Conservation (phyloP, 1,140 invertebrate species). For the Condylostylus longicornis region DNA sequence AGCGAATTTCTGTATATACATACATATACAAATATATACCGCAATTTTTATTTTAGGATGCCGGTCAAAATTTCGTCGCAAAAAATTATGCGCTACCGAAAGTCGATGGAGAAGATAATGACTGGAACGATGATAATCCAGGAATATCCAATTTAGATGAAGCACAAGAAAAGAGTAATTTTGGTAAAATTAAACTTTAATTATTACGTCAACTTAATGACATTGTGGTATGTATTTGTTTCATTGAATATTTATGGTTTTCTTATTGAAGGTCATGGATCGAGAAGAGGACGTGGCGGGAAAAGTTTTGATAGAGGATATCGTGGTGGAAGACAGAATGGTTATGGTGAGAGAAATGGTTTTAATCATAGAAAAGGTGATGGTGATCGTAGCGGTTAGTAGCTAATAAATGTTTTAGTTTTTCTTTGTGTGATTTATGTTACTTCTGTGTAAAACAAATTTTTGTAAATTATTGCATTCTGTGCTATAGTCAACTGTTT, state of each 20-base stretch:
- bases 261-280: neutral
- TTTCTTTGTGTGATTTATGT: neutral
- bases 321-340: slow-evolving; percentile 10
- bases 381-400: slow-evolving; percentile 5
- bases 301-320: slow-evolving; percentile 6
- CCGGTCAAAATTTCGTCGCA: no score
- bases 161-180: slow-evolving; percentile 6
- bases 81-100: no score
- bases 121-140: no score
- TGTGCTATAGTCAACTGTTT: no score
- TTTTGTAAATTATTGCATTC: neutral
- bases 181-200: slow-evolving; percentile 3
- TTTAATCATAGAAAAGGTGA: slow-evolving; percentile 8
- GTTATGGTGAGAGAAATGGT: slow-evolving; percentile 8
- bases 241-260: neutral
- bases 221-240: neutral
- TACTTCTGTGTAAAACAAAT: slow-evolving; percentile 1
- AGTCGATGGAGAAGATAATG: no score
- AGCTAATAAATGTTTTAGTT: neutral
- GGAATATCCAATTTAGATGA: slow-evolving; percentile 21
- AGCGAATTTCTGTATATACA: neutral
- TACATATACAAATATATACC: no score
- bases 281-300: no score
- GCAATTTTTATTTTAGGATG: no score
- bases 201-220: slow-evolving; percentile 1